Evolutionary conservation across 2,888 invertebrate species (phyloP), one percentile per base, ranked within the genome.

Genomic region (Hipparchia sbordonii): DNA sequence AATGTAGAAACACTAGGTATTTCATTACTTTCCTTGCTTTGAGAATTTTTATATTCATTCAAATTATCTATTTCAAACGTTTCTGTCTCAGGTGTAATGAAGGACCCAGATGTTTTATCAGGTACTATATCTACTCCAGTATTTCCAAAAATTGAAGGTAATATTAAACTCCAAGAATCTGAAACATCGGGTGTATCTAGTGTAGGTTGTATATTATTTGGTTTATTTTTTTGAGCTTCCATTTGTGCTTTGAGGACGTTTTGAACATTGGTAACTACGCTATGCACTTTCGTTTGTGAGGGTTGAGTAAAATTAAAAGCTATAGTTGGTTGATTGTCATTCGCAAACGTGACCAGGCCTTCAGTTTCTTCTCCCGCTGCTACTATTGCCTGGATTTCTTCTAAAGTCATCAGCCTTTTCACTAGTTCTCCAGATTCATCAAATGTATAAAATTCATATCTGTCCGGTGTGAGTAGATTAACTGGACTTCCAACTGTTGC

Each of bases 401-500:
- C 95, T 80, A 97, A 90, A 7, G 97, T 97, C 97, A 98, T 98
- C 52, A 97, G 93, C 74, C 97, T 95, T 82, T 97, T 97, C 0
- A 97, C 96, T 39, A 97, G 93, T 82, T 97, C 97, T 12, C 97
- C 97, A 72, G 96, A 96, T 82, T 97, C 97, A 82, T 97, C 97
- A 82, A 97, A 97, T 0, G 97, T 97, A 85, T 97, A 97, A 87
- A 97, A 98, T 84, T 97, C 97, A 86, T 97, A 97, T 83, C 96
- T 95, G 84, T 97, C 97, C 1, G 97, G 98, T 77, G 96, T 96
- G 6, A 97, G 89, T 0, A 98, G 92, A 80, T 96, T 96, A 0
- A 97, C 97, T 0, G 97, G 97, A 75, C 97, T 97, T n/a, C 96
- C 96, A 2, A 96, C 94, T 76, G 96, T 95, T 6, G 95, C 91